Conservation (phyloP, 2,888 invertebrate species). For the Tiphia femorata region DNA sequence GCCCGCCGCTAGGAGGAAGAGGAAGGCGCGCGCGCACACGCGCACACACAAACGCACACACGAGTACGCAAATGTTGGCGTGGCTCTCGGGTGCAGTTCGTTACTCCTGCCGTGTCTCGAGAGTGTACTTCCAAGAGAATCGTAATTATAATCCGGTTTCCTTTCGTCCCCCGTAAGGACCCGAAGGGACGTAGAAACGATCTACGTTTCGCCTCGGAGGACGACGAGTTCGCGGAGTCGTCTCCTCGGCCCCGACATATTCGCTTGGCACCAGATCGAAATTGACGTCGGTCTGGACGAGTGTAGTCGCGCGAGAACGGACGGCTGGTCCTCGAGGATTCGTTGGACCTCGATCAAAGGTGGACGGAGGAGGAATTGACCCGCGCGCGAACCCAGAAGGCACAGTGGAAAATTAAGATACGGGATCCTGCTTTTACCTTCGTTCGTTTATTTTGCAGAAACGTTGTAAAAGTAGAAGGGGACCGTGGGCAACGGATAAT, state of each 20-base stretch:
- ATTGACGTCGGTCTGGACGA: conserved; percentile 13
- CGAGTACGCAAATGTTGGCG: conserved; percentile 39
- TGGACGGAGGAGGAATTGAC: no score
- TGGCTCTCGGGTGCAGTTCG: conserved; percentile 44
- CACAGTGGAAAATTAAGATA: no score
- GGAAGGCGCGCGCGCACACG: background rate
- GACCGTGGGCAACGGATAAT: no score
- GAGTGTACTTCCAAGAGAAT: conserved; percentile 48
- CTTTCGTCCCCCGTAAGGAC: conserved; percentile 12
- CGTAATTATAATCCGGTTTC: conserved; percentile 47
- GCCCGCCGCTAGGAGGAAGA: background rate
- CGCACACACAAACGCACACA: conserved; percentile 11
- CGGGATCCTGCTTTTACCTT: no score
- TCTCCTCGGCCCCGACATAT: background rate
- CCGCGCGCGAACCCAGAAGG: no score
- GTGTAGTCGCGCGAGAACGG: background rate
- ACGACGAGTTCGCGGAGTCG: no score
- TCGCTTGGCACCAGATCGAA: no score
- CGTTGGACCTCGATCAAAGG: no score
- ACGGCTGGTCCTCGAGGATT: no score
- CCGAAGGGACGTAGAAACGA: background rate
- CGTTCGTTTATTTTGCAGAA: no score
- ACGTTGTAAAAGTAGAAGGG: no score
- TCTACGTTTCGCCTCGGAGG: background rate
- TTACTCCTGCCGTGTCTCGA: conserved; percentile 36